phyloP scores from a whole-genome alignment of 37 sponge, comb jelly and placozoan genomes.

The Halichondria panicea region DNA sequence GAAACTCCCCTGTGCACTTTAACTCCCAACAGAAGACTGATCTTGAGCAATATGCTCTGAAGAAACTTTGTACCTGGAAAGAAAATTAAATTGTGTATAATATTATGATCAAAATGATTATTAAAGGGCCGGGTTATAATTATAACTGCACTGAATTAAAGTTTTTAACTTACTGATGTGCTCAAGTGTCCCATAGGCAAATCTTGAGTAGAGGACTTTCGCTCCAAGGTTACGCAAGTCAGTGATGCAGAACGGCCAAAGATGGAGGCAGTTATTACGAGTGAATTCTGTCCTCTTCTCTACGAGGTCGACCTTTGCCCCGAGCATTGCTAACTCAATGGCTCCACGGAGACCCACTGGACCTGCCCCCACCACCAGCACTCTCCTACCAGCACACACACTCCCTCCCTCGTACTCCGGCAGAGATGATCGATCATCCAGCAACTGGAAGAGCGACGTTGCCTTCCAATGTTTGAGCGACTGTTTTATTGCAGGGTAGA shows the following conservation, averaged over 20 bases:
- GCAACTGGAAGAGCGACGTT: conserved; percentile 58
- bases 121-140: background rate
- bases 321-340: conserved; percentile 81
- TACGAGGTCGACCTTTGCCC: conserved; percentile 81
- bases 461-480: conserved; percentile 60
- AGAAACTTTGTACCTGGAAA: conserved; percentile 76
- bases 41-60: conserved; percentile 79
- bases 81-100: background rate
- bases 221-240: conserved; percentile 82
- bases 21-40: conserved; percentile 81
- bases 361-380: conserved; percentile 81
- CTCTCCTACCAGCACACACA: conserved; percentile 42
- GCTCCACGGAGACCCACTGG: conserved; percentile 84
- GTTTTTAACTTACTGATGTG: conserved; percentile 81
- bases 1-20: conserved; percentile 63
- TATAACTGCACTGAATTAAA: too few species aligned
- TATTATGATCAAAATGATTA: too few species aligned
- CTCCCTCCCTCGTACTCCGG: conserved; percentile 55
- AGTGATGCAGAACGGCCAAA: conserved; percentile 85
- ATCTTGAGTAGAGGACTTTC: conserved; percentile 85
- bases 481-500: conserved; percentile 69
- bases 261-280: conserved; percentile 88
- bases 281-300: conserved; percentile 81
- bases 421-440: conserved; percentile 55
- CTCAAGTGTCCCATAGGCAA: conserved; percentile 78